Evolutionary conservation across 2,888 invertebrate genomes (phyloP), one percentile per base, ranked within the genome.

Genomic region (Hirtodrosophila confusa): DNA sequence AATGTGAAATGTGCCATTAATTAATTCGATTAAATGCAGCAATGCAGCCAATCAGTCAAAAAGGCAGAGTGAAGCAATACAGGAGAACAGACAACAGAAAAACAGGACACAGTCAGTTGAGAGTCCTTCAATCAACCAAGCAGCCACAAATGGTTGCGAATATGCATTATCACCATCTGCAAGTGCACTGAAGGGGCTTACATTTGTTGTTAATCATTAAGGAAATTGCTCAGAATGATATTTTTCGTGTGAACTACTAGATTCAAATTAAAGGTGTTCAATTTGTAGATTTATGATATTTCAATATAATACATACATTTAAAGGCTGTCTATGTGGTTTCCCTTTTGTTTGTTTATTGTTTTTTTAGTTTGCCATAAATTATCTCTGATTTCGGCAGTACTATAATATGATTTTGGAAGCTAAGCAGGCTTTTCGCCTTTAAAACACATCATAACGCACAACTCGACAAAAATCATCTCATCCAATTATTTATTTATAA

Each of bases 1-100:
- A 86, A 88, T 83, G 85, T 77, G 85, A 88, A 86, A 84, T 83
- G 85, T 70, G 75, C 85, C 85, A 84, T 88, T 83, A 88, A 88
- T 83, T 83, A 83, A 83, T 88, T 83, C 87, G 87, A 83, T 83
- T 83, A 86, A 88, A 85, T 70, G 71, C 68, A 49, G 80, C 78
- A 78, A 66, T 73, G 61, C 77, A 80, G 83, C 69, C 88, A 83
- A 83, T 83, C 83, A 83, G 84, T 56, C 70, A 86, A 83, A 71
- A 79, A 53, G 57, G 31, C 61, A 58, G 37, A 40, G 23, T 27
- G 51, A 50, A 44, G 48, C 55, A 49, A 39, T 8, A 51, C 48
- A 33, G 17, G 12, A 51, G 1, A 17, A 2, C 17, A 17, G 17
- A 17, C 17, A 17, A 17, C 17, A 44, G 48, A 51, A 49, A 39